A percentile compares a stretch with the other conserved stretches of the same genome.
phyloP scores from a whole-genome alignment of 2,797 vertebrate species.

The Acestrorhynchus altus region DNA sequence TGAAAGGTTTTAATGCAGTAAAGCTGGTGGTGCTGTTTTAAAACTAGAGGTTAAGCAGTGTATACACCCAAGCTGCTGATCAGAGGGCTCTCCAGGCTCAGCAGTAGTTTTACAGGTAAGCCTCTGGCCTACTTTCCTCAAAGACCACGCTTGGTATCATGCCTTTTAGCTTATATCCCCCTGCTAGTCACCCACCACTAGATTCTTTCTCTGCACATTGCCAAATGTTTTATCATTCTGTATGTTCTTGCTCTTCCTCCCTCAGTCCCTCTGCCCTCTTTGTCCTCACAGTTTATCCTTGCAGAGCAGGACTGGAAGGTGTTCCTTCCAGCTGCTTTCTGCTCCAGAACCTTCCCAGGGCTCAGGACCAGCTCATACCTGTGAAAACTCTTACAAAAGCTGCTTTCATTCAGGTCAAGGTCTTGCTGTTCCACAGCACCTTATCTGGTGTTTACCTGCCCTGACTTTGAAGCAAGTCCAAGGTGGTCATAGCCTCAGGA shows the following conservation, averaged over 20 bases:
- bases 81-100: not conserved
- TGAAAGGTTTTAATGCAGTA: not conserved
- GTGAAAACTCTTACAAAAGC: constrained; percentile 10
- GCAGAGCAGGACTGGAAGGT: constrained; percentile 46
- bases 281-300: constrained; percentile 34
- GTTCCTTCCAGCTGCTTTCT: constrained; percentile 20
- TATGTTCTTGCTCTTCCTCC: not conserved
- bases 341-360: not conserved
- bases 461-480: constrained; percentile 27
- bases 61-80: not conserved
- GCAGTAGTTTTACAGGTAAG: not conserved
- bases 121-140: not conserved
- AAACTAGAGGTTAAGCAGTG: not conserved
- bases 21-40: too few species aligned
- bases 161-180: too few species aligned
- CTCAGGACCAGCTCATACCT: not conserved
- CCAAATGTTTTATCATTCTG: constrained; percentile 20
- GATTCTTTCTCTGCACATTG: not conserved
- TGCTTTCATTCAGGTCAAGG: constrained; percentile 28
- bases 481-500: constrained; percentile 2
- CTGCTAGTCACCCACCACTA: too few species aligned
- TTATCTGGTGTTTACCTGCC: constrained; percentile 19
- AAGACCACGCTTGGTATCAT: not conserved
- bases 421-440: constrained; percentile 17
- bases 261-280: not conserved